Evolutionary conservation across 2,888 invertebrate genomes (phyloP).

Genomic region (Tinea pellionella): DNA sequence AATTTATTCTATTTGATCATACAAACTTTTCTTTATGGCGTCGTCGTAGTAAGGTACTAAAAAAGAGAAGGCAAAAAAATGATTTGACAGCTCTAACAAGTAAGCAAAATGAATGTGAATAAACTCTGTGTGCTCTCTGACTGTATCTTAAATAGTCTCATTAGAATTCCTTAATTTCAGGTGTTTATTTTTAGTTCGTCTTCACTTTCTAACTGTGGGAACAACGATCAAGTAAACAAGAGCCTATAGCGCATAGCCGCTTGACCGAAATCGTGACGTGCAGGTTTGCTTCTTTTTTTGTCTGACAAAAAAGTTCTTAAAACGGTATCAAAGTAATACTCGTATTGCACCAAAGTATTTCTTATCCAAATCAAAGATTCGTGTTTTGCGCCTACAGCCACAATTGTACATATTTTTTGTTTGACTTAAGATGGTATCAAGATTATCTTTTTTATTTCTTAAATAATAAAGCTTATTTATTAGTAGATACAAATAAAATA

Average conservation of each 20-base stretch:
- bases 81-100: background rate
- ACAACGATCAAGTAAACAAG: background rate
- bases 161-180: background rate
- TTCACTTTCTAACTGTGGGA: conserved; percentile 7
- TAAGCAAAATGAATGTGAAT: background rate
- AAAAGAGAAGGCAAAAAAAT: background rate
- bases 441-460: background rate
- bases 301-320: background rate
- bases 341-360: background rate
- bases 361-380: background rate
- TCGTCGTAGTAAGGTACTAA: too few relatives aligned
- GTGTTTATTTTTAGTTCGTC: background rate
- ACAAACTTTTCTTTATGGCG: too few relatives aligned
- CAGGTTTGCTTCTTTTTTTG: background rate
- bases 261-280: conserved; percentile 6
- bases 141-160: too few relatives aligned
- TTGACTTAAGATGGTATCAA: background rate
- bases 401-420: background rate
- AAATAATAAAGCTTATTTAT: background rate
- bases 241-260: background rate
- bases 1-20: too few relatives aligned
- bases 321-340: background rate
- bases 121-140: background rate
- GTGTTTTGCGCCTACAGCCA: too few relatives aligned
- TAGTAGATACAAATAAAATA: too few relatives aligned